Base-by-base conservation (phyloP, 1,140 invertebrate genomes). In the Pseudomyrmex dendroicus region DNA sequence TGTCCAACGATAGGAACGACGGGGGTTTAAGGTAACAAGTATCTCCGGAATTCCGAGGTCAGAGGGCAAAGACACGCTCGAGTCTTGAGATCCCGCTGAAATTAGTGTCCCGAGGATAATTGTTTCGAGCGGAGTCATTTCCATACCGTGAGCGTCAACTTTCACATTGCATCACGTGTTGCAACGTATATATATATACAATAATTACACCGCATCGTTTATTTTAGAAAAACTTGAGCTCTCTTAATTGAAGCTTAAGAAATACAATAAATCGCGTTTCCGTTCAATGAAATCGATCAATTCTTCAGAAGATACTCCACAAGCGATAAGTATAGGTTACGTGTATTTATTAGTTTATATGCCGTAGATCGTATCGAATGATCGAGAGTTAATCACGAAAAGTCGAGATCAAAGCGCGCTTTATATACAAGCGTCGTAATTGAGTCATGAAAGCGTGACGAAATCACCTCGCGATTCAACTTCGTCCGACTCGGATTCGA, bases 11-110 rank as follows among this genome's bases (percentile, higher is more conserved):
- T 63, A 74, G 64, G 73, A 82, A 73, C 76, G 72, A 61, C 57
- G 61, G 17, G 50, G 80, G 50, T 52, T 77, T 87, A 20, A 59
- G 64, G 59, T 76, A 87, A 86, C 72, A 73, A 83, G 62, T 73
- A 74, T 64, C 72, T 63, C 56, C 46, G 72, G 72, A 77, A 86
- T 77, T 35, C 84, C 25, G 63, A 52, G 84, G 64, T 86, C 56
- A 77, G 46, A 48, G 84, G 59, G 84, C 72, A 63, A 68, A 50
- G 57, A 62, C 25, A 10, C 13, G 25, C 20, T 61, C 67, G 54
- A 72, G 80, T 25, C 20, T 22, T 25, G 78, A 86, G 66, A 86
- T 61, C 64, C 4, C 9, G 12, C 22, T 72, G 66, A 86, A 85
- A 77, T 54, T 72, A 57, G 52, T 77, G 56, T 72, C 22, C 9